A percentile compares a stretch with the other conserved stretches of the same genome.
These are phyloP conservation scores for Drosophila kuntzei DNA, from an alignment of 2,888 invertebrate genomes.

Conservation along the genomic window DNA sequence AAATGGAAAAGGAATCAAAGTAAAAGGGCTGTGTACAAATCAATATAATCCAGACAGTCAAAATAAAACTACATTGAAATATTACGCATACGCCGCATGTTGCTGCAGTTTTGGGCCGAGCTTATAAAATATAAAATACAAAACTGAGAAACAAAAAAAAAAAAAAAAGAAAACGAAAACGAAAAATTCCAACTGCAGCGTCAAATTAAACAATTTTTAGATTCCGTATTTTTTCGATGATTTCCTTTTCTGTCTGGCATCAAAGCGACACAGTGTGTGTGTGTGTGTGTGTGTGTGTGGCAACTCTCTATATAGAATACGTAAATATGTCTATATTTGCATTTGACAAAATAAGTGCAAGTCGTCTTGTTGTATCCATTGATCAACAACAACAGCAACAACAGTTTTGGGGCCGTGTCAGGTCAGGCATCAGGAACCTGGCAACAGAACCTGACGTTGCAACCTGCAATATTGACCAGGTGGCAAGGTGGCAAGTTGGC, in stretches of 20 bases:
- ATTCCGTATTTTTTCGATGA: slow-evolving; percentile 46
- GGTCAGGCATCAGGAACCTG: slow-evolving; percentile 62
- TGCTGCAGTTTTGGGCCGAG: slow-evolving; percentile 27
- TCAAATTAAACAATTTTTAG: slow-evolving; percentile 81
- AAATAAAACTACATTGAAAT: slow-evolving; percentile 69
- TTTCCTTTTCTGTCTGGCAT: slow-evolving; percentile 69
- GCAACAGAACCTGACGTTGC: slow-evolving; percentile 40
- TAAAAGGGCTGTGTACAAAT: slow-evolving; percentile 57
- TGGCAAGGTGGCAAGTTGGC: slow-evolving; percentile 12
- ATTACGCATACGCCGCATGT: slow-evolving; percentile 74
- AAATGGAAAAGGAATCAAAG: background rate
- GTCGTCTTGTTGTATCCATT: slow-evolving; percentile 33
- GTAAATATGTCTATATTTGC: slow-evolving; percentile 74
- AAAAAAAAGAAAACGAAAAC: background rate
- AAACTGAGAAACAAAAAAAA: slow-evolving; percentile 4
- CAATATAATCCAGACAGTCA: slow-evolving; percentile 77
- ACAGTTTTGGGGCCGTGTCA: slow-evolving; percentile 34
- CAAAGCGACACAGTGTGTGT: slow-evolving; percentile 17
- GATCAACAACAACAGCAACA: slow-evolving; percentile 27
- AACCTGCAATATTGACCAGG: slow-evolving; percentile 19
- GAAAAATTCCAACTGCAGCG: slow-evolving; percentile 28
- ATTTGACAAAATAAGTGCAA: slow-evolving; percentile 81
- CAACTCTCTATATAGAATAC: slow-evolving; percentile 25
- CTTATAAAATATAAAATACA: slow-evolving; percentile 36
- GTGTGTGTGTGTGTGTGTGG: slow-evolving; percentile 11